Conservation (phyloP, 2,113 vertebrate species). For the Hyperoodon ampullatus region DNA sequence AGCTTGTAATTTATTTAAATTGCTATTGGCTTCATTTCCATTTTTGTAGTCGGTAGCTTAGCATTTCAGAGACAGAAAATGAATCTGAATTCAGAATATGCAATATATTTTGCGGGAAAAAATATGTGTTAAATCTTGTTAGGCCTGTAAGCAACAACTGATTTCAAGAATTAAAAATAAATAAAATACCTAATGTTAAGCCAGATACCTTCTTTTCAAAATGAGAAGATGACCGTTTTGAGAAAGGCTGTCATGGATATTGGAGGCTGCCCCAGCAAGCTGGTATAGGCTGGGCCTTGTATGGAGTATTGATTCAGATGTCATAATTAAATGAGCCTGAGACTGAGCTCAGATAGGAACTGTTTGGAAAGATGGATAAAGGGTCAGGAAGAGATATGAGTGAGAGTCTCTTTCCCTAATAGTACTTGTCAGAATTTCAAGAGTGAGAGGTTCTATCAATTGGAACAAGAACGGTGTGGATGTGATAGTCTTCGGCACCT, state of each 20-base stretch:
- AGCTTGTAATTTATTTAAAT: conserved; percentile 79
- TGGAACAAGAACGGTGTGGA: conserved; percentile 59
- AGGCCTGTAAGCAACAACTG: conserved; percentile 45
- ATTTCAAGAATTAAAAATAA: conserved; percentile 56
- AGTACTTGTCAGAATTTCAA: conserved; percentile 81
- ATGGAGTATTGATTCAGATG: conserved; percentile 75
- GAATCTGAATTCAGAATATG: conserved; percentile 60
- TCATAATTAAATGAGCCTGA: conserved; percentile 79
- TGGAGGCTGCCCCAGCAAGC: conserved; percentile 37
- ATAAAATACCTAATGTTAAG: not conserved
- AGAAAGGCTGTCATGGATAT: conserved; percentile 18
- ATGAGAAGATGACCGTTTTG: conserved; percentile 38
- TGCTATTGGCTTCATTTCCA: conserved; percentile 60
- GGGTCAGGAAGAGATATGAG: conserved; percentile 75
- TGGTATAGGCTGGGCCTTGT: not conserved
- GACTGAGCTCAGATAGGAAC: conserved; percentile 59
- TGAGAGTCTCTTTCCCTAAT: conserved; percentile 73
- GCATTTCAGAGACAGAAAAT: conserved; percentile 59
- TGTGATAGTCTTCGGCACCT: conserved; percentile 76
- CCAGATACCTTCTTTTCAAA: conserved; percentile 17
- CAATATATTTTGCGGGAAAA: not conserved
- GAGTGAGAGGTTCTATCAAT: conserved; percentile 76
- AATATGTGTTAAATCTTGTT: conserved; percentile 28
- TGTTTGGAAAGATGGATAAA: conserved; percentile 78
- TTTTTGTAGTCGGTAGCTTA: conserved; percentile 60